phyloP scores from a whole-genome alignment of 2,888 invertebrate species.

The Ophraella communa region DNA sequence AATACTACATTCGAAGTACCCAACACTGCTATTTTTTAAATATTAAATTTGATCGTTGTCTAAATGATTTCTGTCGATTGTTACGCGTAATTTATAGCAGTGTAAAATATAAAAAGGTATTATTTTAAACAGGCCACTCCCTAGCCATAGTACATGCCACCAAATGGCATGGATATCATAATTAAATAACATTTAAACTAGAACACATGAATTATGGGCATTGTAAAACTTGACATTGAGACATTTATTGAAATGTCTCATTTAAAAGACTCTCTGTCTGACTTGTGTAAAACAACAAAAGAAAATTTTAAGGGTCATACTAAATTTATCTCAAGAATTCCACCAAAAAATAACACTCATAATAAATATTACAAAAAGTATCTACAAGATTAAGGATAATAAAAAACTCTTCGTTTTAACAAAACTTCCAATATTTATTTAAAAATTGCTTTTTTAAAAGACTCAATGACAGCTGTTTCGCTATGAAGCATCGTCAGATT shows the following conservation, averaged over 20 bases:
- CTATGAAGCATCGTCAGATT: too few species aligned
- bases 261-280: constrained; percentile 5
- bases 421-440: too few species aligned
- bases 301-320: constrained; percentile 15
- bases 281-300: constrained; percentile 11
- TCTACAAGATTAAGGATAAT: too few species aligned
- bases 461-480: too few species aligned
- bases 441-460: too few species aligned
- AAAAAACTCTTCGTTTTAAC: too few species aligned
- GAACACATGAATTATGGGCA: constrained; percentile 15
- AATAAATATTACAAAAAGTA: background rate
- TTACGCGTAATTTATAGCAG: too few species aligned
- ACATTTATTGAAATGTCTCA: constrained; percentile 21
- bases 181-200: constrained; percentile 15
- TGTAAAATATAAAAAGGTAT: background rate
- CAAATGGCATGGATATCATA: constrained; percentile 15
- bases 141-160: background rate
- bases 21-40: too few species aligned
- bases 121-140: background rate
- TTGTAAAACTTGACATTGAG: constrained; percentile 20
- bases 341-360: background rate
- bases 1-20: too few species aligned
- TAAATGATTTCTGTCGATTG: too few species aligned
- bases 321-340: constrained; percentile 1
- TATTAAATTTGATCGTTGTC: too few species aligned